phyloP scores from a whole-genome alignment of 2,797 vertebrate genomes.

The Tinamus major region DNA sequence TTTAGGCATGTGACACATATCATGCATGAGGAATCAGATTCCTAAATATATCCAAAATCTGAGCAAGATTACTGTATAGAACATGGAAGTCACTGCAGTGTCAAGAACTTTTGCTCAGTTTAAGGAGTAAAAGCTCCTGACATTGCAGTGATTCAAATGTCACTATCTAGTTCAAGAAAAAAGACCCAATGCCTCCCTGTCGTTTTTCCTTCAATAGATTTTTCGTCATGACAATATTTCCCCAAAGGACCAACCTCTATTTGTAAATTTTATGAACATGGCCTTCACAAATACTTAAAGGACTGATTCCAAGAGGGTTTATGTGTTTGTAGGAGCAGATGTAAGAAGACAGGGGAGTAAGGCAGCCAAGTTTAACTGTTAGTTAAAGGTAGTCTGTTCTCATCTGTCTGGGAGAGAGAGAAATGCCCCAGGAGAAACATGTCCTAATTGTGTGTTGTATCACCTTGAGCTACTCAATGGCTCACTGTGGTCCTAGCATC shows the following conservation, averaged over 20 bases:
- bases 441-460: not conserved
- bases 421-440: not conserved
- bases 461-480: not conserved
- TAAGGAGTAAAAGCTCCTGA: not conserved
- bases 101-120: not conserved
- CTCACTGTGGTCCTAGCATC: not conserved
- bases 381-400: not conserved
- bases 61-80: not conserved
- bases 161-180: not conserved
- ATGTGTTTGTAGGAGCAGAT: conserved; percentile 14
- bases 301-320: not conserved
- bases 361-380: not conserved
- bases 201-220: not conserved
- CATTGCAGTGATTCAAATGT: not conserved
- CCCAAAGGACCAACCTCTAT: not conserved
- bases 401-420: not conserved
- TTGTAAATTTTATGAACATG: not conserved
- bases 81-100: not conserved
- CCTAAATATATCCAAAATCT: not conserved
- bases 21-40: not conserved
- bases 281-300: not conserved
- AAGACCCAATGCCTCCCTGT: not conserved
- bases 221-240: not conserved
- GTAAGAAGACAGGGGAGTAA: not conserved
- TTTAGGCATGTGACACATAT: not conserved